A percentile compares a stretch with the other conserved stretches of the same genome.
Evolutionary conservation across 2,113 vertebrate genomes (phyloP).

Genomic region (Laticauda laticaudata): DNA sequence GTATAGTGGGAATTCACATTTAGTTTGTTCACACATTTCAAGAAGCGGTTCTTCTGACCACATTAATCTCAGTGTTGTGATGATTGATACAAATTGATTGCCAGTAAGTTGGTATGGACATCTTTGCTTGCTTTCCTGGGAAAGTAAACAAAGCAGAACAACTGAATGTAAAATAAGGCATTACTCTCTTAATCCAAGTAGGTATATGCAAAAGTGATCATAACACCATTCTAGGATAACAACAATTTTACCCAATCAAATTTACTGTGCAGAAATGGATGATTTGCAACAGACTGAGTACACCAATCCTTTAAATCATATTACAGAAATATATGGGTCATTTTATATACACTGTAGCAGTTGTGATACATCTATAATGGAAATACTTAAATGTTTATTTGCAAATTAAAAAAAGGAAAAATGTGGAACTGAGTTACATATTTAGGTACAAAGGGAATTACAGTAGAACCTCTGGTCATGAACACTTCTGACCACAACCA

Average conservation of each 20-base stretch:
- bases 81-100: neutral
- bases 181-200: neutral
- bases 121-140: neutral
- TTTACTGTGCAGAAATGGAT: neutral
- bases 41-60: neutral
- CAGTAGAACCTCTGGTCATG: too few species aligned
- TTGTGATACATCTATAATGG: neutral
- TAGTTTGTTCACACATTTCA: neutral
- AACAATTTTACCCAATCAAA: neutral
- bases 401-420: neutral
- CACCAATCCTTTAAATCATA: neutral
- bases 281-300: neutral
- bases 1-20: neutral
- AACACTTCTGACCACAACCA: too few species aligned
- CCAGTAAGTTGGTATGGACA: neutral
- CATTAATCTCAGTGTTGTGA: neutral
- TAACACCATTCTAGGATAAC: neutral
- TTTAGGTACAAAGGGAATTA: neutral
- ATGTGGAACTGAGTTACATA: neutral
- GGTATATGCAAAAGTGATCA: neutral
- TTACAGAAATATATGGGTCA: neutral
- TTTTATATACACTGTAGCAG: neutral
- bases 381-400: neutral
- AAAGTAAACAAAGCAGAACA: neutral
- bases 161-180: neutral